Base-by-base conservation (phyloP, 2,797 vertebrate genomes). In the Manis javanica region DNA sequence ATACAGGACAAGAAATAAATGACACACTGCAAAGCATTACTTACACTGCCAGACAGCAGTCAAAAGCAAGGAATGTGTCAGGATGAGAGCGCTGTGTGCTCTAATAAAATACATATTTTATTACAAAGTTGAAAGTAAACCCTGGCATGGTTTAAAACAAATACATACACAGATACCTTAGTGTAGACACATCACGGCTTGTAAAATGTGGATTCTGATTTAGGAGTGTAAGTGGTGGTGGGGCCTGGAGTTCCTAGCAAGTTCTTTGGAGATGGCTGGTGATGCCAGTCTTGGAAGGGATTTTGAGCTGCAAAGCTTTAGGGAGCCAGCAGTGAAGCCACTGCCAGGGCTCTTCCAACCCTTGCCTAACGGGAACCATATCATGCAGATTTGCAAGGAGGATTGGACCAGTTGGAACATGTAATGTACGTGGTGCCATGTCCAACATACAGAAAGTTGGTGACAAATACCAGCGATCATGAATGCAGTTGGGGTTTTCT, bases 361-460 rank as follows among this genome's bases (percentile, higher is more conserved):
- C 7, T 34, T 2, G 0, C 5, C 4, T 12, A 2, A 51, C 2
- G 1, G 0, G 18, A n/a, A 6, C 8, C 2, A 0, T 23, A 2
- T 37, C 14, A 15, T 9, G 1, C 0, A 12, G 31, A 49, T 21
- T 0, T 26, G 19, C 1, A 4, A 31, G 4, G 9, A 51, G 57
- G 18, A 24, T 68, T 23, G 3, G 10, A 51, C 61, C 18, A 3
- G 1, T 5, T 2, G 1, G 26, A 31, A 34, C 12, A 1, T 2
- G 7, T 2, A 3, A 34, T 4, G 1, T 9, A 6, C 39, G 15
- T 18, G 26, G 0, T 29, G 9, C 37, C 12, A 2, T n/a, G 10
- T 15, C 37, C 0, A 0, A 18, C 11, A 4, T 7, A 1, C 2
- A 2, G n/a, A 42, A 55, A 24, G 11, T 10, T 7, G 37, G 39